phyloP scores from a whole-genome alignment of 2,113 vertebrate species.

The Zingel zingel region DNA sequence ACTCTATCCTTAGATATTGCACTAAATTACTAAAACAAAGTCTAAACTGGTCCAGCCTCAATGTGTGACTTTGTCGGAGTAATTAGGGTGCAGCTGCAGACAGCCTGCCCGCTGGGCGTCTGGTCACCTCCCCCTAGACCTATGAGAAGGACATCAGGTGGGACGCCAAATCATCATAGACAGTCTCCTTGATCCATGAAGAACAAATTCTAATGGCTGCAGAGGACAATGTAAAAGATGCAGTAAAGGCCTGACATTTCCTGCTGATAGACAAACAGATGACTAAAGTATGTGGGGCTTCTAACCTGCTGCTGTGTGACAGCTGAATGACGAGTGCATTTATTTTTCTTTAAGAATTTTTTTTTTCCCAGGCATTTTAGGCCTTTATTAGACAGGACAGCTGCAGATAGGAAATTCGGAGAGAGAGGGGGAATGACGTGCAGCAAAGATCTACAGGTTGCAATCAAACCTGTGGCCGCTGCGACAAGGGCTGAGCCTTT shows the following conservation, averaged over 20 bases:
- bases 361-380: too few species aligned
- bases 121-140: slow-evolving; percentile 6
- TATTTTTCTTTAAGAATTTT: too few species aligned
- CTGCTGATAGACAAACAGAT: slow-evolving; percentile 27
- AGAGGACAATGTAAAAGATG: background rate
- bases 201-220: slow-evolving; percentile 9
- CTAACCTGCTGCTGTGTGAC: slow-evolving; percentile 12
- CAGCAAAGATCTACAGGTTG: too few species aligned
- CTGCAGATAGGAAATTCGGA: too few species aligned
- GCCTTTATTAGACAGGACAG: too few species aligned
- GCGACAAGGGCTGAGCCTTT: too few species aligned
- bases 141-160: slow-evolving; percentile 33
- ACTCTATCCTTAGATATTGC: background rate
- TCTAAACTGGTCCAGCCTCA: slow-evolving; percentile 22
- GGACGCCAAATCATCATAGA: slow-evolving; percentile 19
- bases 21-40: background rate
- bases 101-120: slow-evolving; percentile 25
- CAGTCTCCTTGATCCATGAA: slow-evolving; percentile 9
- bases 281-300: background rate
- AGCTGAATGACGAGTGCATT: background rate
- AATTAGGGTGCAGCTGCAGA: slow-evolving; percentile 47
- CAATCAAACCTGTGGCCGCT: too few species aligned
- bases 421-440: too few species aligned
- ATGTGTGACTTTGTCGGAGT: slow-evolving; percentile 45
- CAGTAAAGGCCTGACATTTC: background rate